Evolutionary conservation across 2,797 vertebrate genomes (phyloP), one percentile per base, ranked within the genome.

Genomic region (Nannoperca obscura): DNA sequence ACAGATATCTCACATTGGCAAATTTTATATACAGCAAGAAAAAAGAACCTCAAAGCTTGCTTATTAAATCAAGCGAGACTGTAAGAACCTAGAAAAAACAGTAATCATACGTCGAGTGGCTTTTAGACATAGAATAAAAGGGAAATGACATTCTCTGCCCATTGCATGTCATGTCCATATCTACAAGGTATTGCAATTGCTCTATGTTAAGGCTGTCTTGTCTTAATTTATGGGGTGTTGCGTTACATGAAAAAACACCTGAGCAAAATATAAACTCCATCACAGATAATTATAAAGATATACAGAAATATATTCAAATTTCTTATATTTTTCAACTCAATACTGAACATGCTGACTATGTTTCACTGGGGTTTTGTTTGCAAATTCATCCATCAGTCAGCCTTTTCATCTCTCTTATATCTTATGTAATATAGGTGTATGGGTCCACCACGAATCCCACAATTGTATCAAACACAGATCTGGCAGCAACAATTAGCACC

Each of bases 1-100:
- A 78, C 49, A 73, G 32, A 72, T 75, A 38, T 61, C 38, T 74
- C 68, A 82, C 24, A 86, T 61, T 64, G 61, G 49, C 12, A 74
- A 46, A 78, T 80, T 50, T 74, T 55, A 80, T 52, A 72, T 46
- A 49, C 30, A 54, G 27, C 47, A 57, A 42, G 22, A 53, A 77
- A 63, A 68, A 72, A 55, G 14, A 60, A 50, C 36, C 52, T 72
- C 7, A 3, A 47, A 64, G 60, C 19, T 44, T 58, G n/a, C 24
- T 71, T 71, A 52, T 44, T 27, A 74, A 80, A 84, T 76, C 22
- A 67, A 73, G 20, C 24, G 20, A 68, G 62, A 71, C 17, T 15
- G 4, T 34, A 32, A 64, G 40, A 76, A 57, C 27, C 15, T 22
- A 11, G 2, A 73, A 72, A 84, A 76, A 20, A 36, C 4, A 49